Percentiles rank a stretch among this genome's conserved stretches.
These are phyloP conservation scores for Pelochelys cantorii DNA, from an alignment of 2,797 vertebrate species.

Conservation along the genomic window DNA sequence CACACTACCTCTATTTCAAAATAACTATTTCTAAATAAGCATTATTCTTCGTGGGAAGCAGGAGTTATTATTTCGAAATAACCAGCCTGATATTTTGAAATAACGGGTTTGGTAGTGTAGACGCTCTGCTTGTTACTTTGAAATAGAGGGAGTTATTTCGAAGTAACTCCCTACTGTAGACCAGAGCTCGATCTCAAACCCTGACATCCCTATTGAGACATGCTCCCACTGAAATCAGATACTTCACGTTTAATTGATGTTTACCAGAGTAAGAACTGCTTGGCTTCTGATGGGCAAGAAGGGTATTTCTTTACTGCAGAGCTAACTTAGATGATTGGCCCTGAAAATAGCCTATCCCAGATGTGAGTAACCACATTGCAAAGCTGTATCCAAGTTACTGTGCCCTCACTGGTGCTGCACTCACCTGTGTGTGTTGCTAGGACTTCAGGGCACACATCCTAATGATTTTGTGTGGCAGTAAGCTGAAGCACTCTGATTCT, in stretches of 20 bases:
- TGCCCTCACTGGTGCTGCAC: background rate
- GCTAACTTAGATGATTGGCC: background rate
- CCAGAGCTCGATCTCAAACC: background rate
- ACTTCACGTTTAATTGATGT: background rate
- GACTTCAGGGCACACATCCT: background rate
- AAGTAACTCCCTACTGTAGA: too few species aligned
- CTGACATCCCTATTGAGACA: background rate
- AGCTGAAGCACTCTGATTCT: background rate
- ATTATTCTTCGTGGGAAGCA: too few species aligned
- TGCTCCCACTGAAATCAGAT: background rate
- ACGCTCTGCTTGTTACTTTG: too few species aligned
- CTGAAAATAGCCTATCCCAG: background rate
- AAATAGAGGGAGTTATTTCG: too few species aligned
- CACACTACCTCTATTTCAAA: too few species aligned
- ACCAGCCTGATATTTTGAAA: too few species aligned
- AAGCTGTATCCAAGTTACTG: background rate
- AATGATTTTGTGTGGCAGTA: background rate
- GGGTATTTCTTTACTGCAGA: background rate
- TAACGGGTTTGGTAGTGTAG: too few species aligned
- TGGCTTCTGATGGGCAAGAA: background rate
- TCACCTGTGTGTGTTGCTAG: background rate
- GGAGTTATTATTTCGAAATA: too few species aligned
- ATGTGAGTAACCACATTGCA: background rate
- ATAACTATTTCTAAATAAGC: too few species aligned
- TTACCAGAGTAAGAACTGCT: background rate